Evolutionary conservation across 2,888 invertebrate species (phyloP).

Genomic region (Euzetes globulus): DNA sequence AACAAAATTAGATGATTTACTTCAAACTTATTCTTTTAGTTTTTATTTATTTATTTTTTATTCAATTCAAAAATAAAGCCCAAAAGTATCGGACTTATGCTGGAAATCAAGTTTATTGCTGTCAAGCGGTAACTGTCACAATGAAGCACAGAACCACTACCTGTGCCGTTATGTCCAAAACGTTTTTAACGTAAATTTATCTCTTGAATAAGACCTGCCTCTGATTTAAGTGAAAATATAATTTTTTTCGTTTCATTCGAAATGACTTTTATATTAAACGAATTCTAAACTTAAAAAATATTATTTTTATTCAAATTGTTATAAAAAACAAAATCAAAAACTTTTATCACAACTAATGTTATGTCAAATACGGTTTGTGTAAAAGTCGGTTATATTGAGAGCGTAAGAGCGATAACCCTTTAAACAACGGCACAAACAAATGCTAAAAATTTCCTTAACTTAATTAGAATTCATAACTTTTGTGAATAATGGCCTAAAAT

Average conservation of each 20-base stretch:
- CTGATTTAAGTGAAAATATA: neutral
- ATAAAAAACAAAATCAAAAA: neutral
- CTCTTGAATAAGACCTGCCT: neutral
- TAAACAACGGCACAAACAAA: neutral
- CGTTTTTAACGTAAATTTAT: neutral
- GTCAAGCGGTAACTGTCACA: slow-evolving; percentile 26
- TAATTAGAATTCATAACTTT: slow-evolving; percentile 27
- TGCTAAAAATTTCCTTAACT: slow-evolving; percentile 28
- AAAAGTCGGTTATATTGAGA: neutral
- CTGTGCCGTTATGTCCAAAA: neutral
- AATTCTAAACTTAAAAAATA: neutral
- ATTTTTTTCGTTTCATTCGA: neutral
- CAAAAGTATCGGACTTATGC: neutral
- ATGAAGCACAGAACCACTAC: slow-evolving; percentile 19
- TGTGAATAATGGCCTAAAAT: slow-evolving; percentile 26
- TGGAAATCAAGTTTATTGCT: slow-evolving; percentile 22
- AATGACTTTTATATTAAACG: neutral
- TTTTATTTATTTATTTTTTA: neutral
- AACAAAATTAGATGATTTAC: neutral
- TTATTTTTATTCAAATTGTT: neutral
- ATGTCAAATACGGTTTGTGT: neutral
- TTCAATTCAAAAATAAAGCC: neutral
- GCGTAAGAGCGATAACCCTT: slow-evolving; percentile 15
- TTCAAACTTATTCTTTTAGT: neutral
- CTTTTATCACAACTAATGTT: neutral